These are phyloP conservation scores for Sesia apiformis DNA, from an alignment of 2,888 invertebrate genomes.

Conservation along the genomic window DNA sequence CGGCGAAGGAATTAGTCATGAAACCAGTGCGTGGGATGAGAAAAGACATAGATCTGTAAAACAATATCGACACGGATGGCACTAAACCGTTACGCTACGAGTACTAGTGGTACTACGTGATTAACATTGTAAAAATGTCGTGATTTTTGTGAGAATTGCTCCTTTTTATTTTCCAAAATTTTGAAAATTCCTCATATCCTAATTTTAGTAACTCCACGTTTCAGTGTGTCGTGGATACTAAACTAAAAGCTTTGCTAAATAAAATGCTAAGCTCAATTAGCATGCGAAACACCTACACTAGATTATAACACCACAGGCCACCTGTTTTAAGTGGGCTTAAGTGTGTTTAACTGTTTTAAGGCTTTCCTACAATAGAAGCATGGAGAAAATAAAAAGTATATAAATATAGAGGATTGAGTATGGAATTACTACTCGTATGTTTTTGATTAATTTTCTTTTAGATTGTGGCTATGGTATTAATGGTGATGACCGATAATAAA, in stretches of 20 bases:
- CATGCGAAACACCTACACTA: conserved; percentile 4
- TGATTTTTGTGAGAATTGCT: too few relatives aligned
- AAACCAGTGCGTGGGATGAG: not conserved
- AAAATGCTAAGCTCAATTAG: conserved; percentile 28
- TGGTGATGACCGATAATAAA: too few relatives aligned
- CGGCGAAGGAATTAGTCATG: too few relatives aligned
- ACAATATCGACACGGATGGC: conserved; percentile 1
- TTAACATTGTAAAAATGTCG: conserved; percentile 4
- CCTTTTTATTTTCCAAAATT: conserved; percentile 14
- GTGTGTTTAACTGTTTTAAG: too few relatives aligned
- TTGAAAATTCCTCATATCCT: conserved; percentile 24
- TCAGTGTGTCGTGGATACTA: conserved; percentile 1
- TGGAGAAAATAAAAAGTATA: too few relatives aligned
- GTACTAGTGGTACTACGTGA: conserved; percentile 20
- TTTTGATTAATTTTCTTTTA: too few relatives aligned
- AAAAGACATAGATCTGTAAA: too few relatives aligned
- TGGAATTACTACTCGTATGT: too few relatives aligned
- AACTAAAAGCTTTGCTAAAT: conserved; percentile 18
- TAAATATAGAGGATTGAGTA: too few relatives aligned
- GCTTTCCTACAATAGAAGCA: too few relatives aligned
- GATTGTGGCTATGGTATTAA: too few relatives aligned
- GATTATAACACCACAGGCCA: not conserved
- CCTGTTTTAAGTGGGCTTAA: not conserved
- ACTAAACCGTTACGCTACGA: conserved; percentile 14
- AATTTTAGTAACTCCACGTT: conserved; percentile 32